Evolutionary conservation across 1,140 invertebrate genomes (phyloP).

Genomic region (Drosophila guanche): DNA sequence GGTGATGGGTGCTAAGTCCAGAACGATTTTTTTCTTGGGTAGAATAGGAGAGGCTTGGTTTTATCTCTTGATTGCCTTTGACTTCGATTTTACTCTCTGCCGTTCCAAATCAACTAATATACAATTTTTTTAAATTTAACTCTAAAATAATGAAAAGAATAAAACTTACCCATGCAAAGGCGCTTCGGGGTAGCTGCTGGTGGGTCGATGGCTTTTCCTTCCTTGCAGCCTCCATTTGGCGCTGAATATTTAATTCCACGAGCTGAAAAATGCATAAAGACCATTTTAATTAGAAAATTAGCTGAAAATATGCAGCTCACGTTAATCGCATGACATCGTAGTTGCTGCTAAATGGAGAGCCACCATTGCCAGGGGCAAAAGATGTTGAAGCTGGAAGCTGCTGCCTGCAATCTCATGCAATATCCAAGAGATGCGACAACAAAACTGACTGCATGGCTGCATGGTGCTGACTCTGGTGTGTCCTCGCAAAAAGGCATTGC

Average conservation of each 20-base stretch:
- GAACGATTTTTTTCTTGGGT: too few relatives aligned
- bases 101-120: too few relatives aligned
- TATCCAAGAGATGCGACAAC: slow-evolving; percentile 78
- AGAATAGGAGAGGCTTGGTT: too few relatives aligned
- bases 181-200: background rate
- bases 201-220: background rate
- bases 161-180: background rate
- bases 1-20: too few relatives aligned
- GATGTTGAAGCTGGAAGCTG: slow-evolving; percentile 3
- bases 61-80: too few relatives aligned
- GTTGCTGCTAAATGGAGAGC: slow-evolving; percentile 24
- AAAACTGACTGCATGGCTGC: slow-evolving; percentile 48
- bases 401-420: slow-evolving; percentile 57
- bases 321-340: slow-evolving; percentile 76
- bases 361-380: too few relatives aligned
- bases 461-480: slow-evolving; percentile 23
- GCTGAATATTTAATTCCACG: slow-evolving; percentile 62
- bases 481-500: slow-evolving; percentile 16
- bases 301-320: slow-evolving; percentile 82
- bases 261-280: slow-evolving; percentile 83
- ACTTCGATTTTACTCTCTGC: too few relatives aligned
- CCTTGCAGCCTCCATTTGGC: slow-evolving; percentile 6
- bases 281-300: slow-evolving; percentile 83
- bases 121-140: too few relatives aligned
- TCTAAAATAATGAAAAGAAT: background rate